Evolutionary conservation across 2,888 invertebrate species (phyloP).

Genomic region (Campopleginae sp.): DNA sequence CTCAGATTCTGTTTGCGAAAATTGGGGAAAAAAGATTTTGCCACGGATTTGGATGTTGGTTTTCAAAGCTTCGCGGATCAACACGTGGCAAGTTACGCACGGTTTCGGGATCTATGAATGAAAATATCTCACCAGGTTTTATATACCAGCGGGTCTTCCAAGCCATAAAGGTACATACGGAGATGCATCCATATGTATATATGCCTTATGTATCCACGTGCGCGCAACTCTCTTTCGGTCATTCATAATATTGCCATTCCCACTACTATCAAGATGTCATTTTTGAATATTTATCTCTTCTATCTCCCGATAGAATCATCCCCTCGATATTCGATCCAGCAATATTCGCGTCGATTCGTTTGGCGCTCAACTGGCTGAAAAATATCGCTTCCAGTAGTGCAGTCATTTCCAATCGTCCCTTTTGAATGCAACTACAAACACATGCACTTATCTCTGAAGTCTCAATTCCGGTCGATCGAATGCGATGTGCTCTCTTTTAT

Average conservation of each 20-base stretch:
- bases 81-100: conserved; percentile 79
- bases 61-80: conserved; percentile 46
- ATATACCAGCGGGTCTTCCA: conserved; percentile 81
- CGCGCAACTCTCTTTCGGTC: conserved; percentile 72
- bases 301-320: not conserved
- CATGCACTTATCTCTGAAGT: not conserved
- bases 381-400: not conserved
- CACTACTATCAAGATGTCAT: not conserved
- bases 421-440: not conserved
- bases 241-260: conserved; percentile 75
- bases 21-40: not conserved
- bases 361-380: not conserved
- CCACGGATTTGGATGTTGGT: not conserved
- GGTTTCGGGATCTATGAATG: conserved; percentile 81
- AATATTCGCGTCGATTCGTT: not conserved
- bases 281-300: not conserved
- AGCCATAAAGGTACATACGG: conserved; percentile 82
- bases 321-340: not conserved
- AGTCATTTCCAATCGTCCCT: not conserved
- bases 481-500: not conserved
- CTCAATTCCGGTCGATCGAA: not conserved
- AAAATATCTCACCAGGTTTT: conserved; percentile 81
- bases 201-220: conserved; percentile 71
- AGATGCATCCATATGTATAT: too few relatives aligned
- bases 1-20: not conserved